Evolutionary conservation across 2,888 invertebrate genomes (phyloP), one percentile per base, ranked within the genome.

Genomic region (Galerucella nymphaeae): DNA sequence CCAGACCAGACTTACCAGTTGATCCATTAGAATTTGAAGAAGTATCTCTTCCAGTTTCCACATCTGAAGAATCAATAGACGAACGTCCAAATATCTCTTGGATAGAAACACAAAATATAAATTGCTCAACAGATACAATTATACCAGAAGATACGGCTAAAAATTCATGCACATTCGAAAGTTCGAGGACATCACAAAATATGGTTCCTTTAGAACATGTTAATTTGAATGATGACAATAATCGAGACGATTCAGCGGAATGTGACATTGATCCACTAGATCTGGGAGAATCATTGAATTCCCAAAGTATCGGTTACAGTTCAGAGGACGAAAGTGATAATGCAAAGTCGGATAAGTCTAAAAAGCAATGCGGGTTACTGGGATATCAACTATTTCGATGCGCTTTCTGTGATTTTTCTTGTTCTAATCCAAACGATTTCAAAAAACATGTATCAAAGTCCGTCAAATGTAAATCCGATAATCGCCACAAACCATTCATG

Each of bases 331-430:
- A 79, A 53, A 74, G 73, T 59, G 78, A 78, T 38, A 63, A 23
- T 14, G 11, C 20, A 9, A 70, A 75, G 48, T 63, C 63, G 11
- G 14, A 20, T 13, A 70, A 75, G 48, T 58, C 57, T 11, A 68
- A 70, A 69, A 64, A 61, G 30, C 71, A 75, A 64, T 64, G 41
- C 55, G 75, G 72, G 0, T 82, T 84, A 5, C 73, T 78, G 42
- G 89, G 89, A 11, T 79, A 77, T n/a, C 84, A 88, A 55, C 82
- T 91, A 6, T 91, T 87, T 77, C 86, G 84, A 58, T 91, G 91
- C 80, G 88, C 88, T 0, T 79, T 81, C 1, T 91, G 91, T 77
- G 79, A 80, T 10, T 85, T 83, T 62, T 78, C 84, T 0, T 86
- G 87, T 16, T 81, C 83, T 2, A 85, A 83, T 11, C 75, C 85